phyloP scores from a whole-genome alignment of 2,113 vertebrate species.

The Melanerpes aurifrons region DNA sequence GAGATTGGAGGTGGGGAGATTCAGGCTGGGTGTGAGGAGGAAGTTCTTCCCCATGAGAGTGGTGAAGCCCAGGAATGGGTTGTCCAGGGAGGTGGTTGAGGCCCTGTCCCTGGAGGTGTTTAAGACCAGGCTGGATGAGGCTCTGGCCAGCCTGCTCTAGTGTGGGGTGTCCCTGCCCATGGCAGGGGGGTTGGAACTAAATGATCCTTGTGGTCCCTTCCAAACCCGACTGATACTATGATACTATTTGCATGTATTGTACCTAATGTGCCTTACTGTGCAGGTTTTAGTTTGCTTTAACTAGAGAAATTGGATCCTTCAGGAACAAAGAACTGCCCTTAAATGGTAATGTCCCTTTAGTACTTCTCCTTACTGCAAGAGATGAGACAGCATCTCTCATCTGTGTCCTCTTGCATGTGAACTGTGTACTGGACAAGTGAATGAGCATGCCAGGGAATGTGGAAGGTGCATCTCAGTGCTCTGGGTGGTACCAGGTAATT shows the following conservation, averaged over 20 bases:
- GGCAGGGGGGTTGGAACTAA: no score
- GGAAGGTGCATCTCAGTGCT: background rate
- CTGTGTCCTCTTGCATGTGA: background rate
- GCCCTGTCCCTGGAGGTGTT: no score
- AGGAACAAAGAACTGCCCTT: background rate
- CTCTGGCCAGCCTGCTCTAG: no score
- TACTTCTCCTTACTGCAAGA: background rate
- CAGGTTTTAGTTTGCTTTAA: background rate
- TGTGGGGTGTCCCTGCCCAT: no score
- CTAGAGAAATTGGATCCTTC: background rate
- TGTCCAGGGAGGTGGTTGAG: no score
- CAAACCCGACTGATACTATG: no score
- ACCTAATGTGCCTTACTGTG: background rate
- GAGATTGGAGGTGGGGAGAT: no score
- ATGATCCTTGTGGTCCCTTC: no score
- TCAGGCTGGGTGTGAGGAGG: no score
- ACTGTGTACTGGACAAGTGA: accelerated
- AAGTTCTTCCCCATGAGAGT: no score
- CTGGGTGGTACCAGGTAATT: background rate
- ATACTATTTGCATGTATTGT: background rate
- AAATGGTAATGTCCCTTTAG: background rate
- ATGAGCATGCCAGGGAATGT: background rate
- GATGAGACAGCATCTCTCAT: background rate
- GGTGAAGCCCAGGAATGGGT: no score
- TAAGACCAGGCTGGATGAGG: no score